Conservation (phyloP, 2,888 invertebrate genomes). For the Steinernema scapterisci region DNA sequence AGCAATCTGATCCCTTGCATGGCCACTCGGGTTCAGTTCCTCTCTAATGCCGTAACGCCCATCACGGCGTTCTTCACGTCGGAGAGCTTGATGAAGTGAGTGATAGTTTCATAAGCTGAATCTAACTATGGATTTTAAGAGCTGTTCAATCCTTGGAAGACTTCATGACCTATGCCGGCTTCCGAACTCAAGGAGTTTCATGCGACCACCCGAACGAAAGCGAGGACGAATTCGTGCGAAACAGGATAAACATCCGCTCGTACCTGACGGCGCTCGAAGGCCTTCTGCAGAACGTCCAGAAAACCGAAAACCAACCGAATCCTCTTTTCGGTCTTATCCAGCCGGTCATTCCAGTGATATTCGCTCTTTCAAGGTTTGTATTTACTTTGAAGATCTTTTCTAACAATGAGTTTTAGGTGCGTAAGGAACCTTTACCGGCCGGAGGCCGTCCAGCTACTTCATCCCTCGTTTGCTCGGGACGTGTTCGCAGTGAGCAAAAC, state of each 20-base stretch:
- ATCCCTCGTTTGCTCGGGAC: neutral
- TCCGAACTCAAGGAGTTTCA: neutral
- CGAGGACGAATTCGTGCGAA: neutral
- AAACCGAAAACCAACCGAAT: neutral
- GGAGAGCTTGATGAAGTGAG: neutral
- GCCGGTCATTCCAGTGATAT: neutral
- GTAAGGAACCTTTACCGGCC: neutral
- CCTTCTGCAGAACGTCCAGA: neutral
- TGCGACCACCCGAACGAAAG: neutral
- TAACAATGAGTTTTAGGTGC: too few species aligned
- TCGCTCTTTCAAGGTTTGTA: slow-evolving; percentile 10
- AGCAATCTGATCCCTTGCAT: slow-evolving; percentile 7
- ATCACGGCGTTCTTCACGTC: neutral
- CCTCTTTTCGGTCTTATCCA: neutral
- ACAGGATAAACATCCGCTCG: neutral
- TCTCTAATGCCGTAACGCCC: neutral
- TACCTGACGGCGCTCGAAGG: neutral
- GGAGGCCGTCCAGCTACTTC: neutral
- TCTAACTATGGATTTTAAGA: neutral
- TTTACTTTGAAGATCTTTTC: neutral
- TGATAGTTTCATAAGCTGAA: too few species aligned
- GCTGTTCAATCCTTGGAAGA: neutral
- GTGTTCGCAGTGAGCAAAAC: neutral
- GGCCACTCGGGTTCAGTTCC: neutral
- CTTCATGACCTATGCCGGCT: neutral